Conservation (phyloP, 2,797 vertebrate species). For the Pangasius sanitwongsei region DNA sequence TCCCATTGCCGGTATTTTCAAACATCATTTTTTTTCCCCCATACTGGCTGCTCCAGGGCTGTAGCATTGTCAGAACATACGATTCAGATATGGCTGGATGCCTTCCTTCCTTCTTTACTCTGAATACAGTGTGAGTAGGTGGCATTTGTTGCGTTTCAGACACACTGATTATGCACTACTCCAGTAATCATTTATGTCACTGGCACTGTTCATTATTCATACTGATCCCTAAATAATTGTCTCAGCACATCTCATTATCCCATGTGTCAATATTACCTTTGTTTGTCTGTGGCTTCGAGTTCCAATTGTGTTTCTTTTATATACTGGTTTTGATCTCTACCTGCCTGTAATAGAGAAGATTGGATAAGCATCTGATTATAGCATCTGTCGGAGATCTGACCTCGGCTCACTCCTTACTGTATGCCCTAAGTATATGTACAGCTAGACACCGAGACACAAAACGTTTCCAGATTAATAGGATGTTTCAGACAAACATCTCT, state of each 20-base stretch:
- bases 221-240: constrained; percentile 25
- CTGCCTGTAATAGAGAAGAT: neutral
- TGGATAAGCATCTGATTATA: neutral
- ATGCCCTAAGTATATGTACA: neutral
- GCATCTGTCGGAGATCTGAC: neutral
- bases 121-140: neutral
- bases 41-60: neutral
- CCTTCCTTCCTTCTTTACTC: neutral
- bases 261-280: constrained; percentile 17
- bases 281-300: neutral
- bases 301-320: neutral
- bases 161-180: constrained; percentile 8
- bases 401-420: neutral
- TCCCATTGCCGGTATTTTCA: neutral
- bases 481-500: neutral
- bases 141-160: constrained; percentile 1
- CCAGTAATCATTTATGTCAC: constrained; percentile 22
- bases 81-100: neutral
- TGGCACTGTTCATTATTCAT: constrained; percentile 17
- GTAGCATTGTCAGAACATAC: neutral
- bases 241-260: constrained; percentile 25
- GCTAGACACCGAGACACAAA: no score
- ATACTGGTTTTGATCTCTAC: neutral
- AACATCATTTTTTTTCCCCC: neutral
- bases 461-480: neutral